Percentiles rank a stretch among this genome's conserved stretches.
Evolutionary conservation across 2,888 invertebrate genomes (phyloP).

Genomic region (Tenthredo distinguenda): DNA sequence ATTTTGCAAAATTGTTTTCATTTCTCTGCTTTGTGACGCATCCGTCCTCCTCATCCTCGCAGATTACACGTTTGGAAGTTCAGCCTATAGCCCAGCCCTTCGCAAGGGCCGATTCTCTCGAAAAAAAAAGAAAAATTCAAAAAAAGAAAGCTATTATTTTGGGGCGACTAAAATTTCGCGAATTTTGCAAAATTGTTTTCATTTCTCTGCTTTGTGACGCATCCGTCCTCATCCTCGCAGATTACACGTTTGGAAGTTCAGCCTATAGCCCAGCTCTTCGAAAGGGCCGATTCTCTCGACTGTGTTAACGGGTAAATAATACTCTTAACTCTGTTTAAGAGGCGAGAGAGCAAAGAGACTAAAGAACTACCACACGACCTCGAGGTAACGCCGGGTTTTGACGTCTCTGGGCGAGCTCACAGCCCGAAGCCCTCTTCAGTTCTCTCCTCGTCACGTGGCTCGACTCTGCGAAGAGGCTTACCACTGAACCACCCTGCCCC

Average conservation of each 20-base stretch:
- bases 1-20: neutral
- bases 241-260: neutral
- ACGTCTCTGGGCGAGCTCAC: neutral
- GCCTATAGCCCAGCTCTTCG: neutral
- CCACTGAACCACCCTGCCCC: slow-evolving; percentile 67
- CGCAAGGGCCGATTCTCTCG: neutral
- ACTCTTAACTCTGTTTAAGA: slow-evolving; percentile 28
- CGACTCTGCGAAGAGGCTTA: slow-evolving; percentile 69
- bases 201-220: neutral
- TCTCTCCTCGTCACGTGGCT: slow-evolving; percentile 28
- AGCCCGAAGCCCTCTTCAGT: slow-evolving; percentile 23
- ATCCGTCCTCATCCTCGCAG: neutral
- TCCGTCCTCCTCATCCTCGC: neutral
- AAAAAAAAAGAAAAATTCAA: neutral
- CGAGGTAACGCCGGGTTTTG: neutral
- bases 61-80: neutral
- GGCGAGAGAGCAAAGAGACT: neutral
- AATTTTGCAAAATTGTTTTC: neutral
- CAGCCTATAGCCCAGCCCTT: neutral
- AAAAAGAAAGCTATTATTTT: neutral
- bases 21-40: neutral
- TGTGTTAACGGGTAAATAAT: slow-evolving; percentile 45
- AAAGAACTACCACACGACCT: slow-evolving; percentile 21
- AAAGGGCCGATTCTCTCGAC: neutral
- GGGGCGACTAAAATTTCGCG: neutral